Evolutionary conservation across 2,888 invertebrate species (phyloP).

Genomic region (Alloscopus bannaensis): DNA sequence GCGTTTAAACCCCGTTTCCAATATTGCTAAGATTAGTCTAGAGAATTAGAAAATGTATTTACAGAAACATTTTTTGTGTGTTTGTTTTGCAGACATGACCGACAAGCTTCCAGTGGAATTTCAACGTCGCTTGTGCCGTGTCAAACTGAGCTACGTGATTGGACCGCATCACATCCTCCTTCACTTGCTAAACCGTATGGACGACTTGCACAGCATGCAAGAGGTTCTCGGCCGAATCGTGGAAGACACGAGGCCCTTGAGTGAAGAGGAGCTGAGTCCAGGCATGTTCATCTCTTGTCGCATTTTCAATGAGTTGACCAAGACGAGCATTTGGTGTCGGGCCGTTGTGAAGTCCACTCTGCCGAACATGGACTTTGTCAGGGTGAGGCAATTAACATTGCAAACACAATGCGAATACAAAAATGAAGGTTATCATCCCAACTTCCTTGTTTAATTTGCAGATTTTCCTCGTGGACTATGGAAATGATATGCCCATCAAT

Average conservation of each 20-base stretch:
- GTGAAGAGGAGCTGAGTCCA: neutral
- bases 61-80: neutral
- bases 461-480: slow-evolving; percentile 57
- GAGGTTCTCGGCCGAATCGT: neutral
- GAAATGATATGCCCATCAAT: slow-evolving; percentile 28
- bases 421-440: neutral
- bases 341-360: slow-evolving; percentile 12
- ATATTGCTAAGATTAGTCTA: no score
- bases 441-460: slow-evolving; percentile 10
- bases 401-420: neutral
- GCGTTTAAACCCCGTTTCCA: no score
- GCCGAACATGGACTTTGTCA: neutral
- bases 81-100: neutral
- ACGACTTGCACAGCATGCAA: slow-evolving; percentile 28
- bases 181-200: neutral
- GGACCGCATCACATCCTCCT: slow-evolving; percentile 12
- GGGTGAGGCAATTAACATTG: neutral
- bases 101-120: neutral
- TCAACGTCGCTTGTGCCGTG: neutral
- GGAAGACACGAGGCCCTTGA: neutral
- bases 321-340: slow-evolving; percentile 26
- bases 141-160: slow-evolving; percentile 8
- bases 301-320: neutral
- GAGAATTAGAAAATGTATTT: no score
- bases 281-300: slow-evolving; percentile 19